These are phyloP conservation scores for Sturmia bella DNA, from an alignment of 2,888 invertebrate genomes.

Conservation along the genomic window DNA sequence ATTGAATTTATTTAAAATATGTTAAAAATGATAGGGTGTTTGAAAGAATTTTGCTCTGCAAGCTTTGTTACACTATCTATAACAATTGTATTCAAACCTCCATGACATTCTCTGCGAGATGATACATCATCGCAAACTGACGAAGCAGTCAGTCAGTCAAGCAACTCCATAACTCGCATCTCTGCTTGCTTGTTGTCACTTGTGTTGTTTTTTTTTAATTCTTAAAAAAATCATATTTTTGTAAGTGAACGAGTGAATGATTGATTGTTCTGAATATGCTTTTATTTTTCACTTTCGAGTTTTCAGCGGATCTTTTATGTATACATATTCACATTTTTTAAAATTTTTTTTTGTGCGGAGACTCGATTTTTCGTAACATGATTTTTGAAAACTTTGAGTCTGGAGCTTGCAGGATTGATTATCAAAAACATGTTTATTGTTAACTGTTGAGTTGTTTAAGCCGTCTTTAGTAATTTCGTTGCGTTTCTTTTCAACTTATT, in stretches of 20 bases:
- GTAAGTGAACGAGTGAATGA: constrained; percentile 58
- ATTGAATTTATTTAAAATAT: no score
- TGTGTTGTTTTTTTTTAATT: constrained; percentile 35
- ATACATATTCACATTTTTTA: no score
- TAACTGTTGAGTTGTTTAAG: constrained; percentile 49
- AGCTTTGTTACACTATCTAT: constrained; percentile 18
- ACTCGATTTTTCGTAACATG: not conserved
- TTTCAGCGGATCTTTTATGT: constrained; percentile 20
- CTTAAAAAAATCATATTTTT: constrained; percentile 38
- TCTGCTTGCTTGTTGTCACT: constrained; percentile 60
- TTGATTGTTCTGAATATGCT: constrained; percentile 63
- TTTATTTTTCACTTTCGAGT: constrained; percentile 17
- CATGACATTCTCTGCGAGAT: constrained; percentile 57
- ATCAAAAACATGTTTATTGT: constrained; percentile 37
- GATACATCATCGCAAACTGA: constrained; percentile 54
- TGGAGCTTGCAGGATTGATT: constrained; percentile 41
- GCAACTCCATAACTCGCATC: constrained; percentile 18
- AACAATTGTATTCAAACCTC: constrained; percentile 58
- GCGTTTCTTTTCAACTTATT: constrained; percentile 13
- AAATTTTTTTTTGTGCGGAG: constrained; percentile 4
- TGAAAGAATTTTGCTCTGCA: constrained; percentile 29
- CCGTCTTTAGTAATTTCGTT: constrained; percentile 41
- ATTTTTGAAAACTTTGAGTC: constrained; percentile 23
- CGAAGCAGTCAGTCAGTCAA: constrained; percentile 40
- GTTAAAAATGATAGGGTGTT: no score